phyloP scores from a whole-genome alignment of 2,797 vertebrate genomes.

The Ispidina picta region DNA sequence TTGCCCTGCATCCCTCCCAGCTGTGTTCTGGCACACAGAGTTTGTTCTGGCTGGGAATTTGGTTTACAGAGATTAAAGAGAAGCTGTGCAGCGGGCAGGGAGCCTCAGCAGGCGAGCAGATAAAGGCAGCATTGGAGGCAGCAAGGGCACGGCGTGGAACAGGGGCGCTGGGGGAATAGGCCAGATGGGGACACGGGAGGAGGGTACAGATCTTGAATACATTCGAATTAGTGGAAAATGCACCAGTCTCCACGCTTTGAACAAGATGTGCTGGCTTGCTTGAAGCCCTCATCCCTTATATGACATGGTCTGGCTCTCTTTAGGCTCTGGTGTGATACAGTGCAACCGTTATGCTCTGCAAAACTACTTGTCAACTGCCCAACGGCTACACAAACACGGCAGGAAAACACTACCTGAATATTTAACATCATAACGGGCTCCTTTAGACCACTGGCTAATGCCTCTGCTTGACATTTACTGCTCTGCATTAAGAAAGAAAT shows the following conservation, averaged over 20 bases:
- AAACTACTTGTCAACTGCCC: constrained; percentile 30
- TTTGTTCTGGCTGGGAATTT: background rate
- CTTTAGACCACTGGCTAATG: background rate
- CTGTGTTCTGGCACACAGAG: background rate
- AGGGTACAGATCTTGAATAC: background rate
- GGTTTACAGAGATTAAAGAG: background rate
- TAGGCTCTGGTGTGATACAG: background rate
- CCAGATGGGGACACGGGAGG: background rate
- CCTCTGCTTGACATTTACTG: background rate
- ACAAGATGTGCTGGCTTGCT: background rate
- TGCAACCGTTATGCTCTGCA: constrained; percentile 48
- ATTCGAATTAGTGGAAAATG: background rate
- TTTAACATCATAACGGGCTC: constrained; percentile 32
- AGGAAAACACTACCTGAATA: constrained; percentile 41
- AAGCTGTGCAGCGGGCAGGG: background rate
- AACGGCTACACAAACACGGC: constrained; percentile 34
- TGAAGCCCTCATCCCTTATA: background rate
- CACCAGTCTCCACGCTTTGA: background rate
- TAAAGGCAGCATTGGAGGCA: constrained; percentile 10
- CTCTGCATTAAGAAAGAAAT: background rate
- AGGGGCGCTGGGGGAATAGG: background rate
- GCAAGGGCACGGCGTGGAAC: rapidly evolving
- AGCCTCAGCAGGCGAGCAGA: background rate
- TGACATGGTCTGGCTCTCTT: background rate
- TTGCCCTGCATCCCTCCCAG: background rate